Evolutionary conservation across 2,797 vertebrate species (phyloP), one percentile per base, ranked within the genome.

Genomic region (Neosilurus hyrtlii): DNA sequence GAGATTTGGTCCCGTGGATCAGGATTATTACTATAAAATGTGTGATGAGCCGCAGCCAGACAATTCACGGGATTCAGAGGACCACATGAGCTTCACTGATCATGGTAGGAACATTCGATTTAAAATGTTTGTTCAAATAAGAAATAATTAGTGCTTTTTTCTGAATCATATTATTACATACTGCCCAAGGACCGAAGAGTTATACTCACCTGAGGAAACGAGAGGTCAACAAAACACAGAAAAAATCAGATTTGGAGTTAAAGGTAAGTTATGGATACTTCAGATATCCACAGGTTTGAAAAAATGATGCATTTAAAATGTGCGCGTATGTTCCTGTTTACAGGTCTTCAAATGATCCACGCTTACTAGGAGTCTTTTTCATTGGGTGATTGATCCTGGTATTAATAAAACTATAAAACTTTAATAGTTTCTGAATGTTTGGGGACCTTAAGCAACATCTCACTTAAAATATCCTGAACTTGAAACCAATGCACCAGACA

Each of bases 21-120:
- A 93, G 80, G 87, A 93, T 2, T 95, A 95, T 85, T 95, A 93
- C 84, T 94, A 94, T 68, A 95, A 95, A 90, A 95, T 94, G 86
- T 90, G 88, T 68, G 94, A 95, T 67, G 92, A 93, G 11, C 85
- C 63, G 70, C 93, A 93, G 78, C 86, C 88, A 75, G 94, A 94
- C 51, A 87, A 90, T 76, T 83, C 67, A 11, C 75, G 82, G 52
- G 85, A 87, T 49, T 24, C 56, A 11, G 90, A 92, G 70, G 12
- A 30, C 4, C 71, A 82, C 6, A 20, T 11, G 11, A 16, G 59
- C 0, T 75, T 37, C 12, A 18, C 56, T 35, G 24, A 11, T 18
- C 76, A 80, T 49, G 90, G 90, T 90, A n/a, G 86, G 80, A 70
- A 68, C 35, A 51, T 5, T 18, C 1, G 5, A 35, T 56, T 70